phyloP scores from a whole-genome alignment of 1,140 invertebrate species.

The Capitella teleta region DNA sequence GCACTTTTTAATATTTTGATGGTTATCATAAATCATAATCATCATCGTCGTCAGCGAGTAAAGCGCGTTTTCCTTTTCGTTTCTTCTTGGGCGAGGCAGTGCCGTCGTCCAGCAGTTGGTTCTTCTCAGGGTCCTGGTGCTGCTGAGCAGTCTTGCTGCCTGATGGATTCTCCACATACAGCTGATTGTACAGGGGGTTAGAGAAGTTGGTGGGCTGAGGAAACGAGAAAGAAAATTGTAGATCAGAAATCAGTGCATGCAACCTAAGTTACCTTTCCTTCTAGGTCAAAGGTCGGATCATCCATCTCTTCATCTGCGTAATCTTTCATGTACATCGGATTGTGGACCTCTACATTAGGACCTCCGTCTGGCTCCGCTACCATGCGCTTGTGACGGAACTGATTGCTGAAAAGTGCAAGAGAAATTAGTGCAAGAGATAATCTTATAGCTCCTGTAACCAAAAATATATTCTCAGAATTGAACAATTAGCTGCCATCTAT shows the following conservation, averaged over 20 bases:
- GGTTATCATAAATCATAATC: too few relatives aligned
- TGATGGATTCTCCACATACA: constrained; percentile 1
- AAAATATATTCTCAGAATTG: too few relatives aligned
- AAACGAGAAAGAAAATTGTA: background rate
- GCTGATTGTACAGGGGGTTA: constrained; percentile 70
- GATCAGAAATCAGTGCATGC: background rate
- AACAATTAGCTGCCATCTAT: constrained; percentile 14
- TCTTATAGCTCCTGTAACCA: constrained; percentile 1
- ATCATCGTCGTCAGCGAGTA: too few relatives aligned
- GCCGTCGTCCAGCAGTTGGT: constrained; percentile 4
- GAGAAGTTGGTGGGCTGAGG: constrained; percentile 59
- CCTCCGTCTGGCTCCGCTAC: constrained; percentile 51
- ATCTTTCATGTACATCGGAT: constrained; percentile 70
- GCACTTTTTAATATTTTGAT: too few relatives aligned
- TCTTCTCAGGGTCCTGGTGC: background rate
- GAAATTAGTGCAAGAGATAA: background rate
- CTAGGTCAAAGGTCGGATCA: constrained; percentile 1
- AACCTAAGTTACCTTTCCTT: background rate
- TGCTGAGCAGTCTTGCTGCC: background rate
- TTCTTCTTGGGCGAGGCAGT: too few relatives aligned
- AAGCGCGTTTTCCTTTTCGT: too few relatives aligned
- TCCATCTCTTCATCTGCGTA: constrained; percentile 44
- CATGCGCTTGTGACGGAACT: constrained; percentile 66
- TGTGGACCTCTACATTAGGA: constrained; percentile 59
- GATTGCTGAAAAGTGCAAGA: constrained; percentile 42